Base-by-base conservation (phyloP, 1,140 invertebrate genomes). In the Melanaphis sacchari region DNA sequence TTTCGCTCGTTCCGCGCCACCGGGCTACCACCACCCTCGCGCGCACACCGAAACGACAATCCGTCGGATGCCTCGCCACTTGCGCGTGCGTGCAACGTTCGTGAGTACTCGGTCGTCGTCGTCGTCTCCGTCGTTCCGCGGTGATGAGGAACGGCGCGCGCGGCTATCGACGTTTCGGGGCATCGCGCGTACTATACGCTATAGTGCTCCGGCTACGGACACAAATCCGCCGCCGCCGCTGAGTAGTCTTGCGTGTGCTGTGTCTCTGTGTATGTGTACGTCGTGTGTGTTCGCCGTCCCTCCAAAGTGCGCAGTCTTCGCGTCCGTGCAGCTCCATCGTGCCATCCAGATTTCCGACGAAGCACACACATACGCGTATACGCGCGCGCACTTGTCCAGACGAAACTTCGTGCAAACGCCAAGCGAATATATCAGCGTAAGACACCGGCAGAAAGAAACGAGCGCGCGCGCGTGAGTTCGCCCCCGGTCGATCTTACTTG, bases 131-230 rank as follows among this genome's bases (percentile, higher is more conserved):
- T 59, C 24, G 24, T 26, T 26, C 2, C 31, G 15, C 40, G 54
- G 89, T 18, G 54, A 38, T 15, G 52, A n/a, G 8, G 52, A 59
- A 26, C 52, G 38, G 38, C 49, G 89, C 54, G 89, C n/a, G 52
- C 21, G 89, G 59, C 89, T 90, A 90, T 90, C 89, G 89, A 90
- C 89, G 89, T 90, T 90, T 90, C 41, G 38, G 84, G 38, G 41
- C 41, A 31, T 8, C 26, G 84, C 31, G 41, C 41, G 26, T 26
- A 59, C 59, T n/a, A 18, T n/a, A 1, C n/a, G n/a, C n/a, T n/a
- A n/a, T n/a, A 15, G 59, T 66, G 18, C 59, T 26, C 52, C 26
- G 54, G 11, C 54, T 31, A 26, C 82, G 81, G 81, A 38, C 81
- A n/a, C 46, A 31, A 36, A 66, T 66, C 52, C 41, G 31, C n/a